Percentiles rank a stretch among this genome's conserved stretches.
Conservation (phyloP, 2,888 invertebrate species). For the Notodonta ziczac region DNA sequence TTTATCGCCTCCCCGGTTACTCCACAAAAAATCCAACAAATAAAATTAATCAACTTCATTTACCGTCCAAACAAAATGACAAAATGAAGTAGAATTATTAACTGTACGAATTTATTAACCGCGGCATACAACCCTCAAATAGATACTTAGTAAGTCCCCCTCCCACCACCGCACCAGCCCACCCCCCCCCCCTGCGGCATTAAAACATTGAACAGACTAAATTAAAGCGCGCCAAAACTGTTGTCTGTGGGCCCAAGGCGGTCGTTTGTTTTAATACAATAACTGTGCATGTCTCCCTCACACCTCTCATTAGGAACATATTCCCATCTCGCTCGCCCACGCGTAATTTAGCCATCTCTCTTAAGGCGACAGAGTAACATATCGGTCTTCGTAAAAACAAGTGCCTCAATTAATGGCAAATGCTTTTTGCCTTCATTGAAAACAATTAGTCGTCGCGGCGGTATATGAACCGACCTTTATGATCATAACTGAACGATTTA, state of each 20-base stretch:
- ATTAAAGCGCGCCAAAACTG: constrained; percentile 84
- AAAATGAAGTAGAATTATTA: constrained; percentile 67
- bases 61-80: constrained; percentile 18
- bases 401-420: constrained; percentile 42
- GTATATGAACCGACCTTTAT: too few relatives aligned
- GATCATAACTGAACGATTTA: too few relatives aligned
- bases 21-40: background rate
- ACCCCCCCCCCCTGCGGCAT: constrained; percentile 70
- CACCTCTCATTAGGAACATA: constrained; percentile 57
- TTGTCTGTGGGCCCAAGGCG: constrained; percentile 81
- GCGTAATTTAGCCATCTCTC: constrained; percentile 70
- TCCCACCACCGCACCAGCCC: constrained; percentile 38
- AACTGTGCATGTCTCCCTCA: constrained; percentile 71
- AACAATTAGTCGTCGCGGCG: constrained; percentile 23
- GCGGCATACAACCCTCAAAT: constrained; percentile 78
- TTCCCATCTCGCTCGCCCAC: constrained; percentile 55
- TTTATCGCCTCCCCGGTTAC: background rate
- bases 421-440: constrained; percentile 48
- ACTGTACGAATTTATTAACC: constrained; percentile 77
- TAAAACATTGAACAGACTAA: constrained; percentile 82
- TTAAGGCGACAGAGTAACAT: constrained; percentile 72
- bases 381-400: constrained; percentile 53
- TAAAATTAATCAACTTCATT: background rate
- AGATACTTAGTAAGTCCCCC: constrained; percentile 74
- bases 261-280: constrained; percentile 84